Evolutionary conservation across 2,888 invertebrate species (phyloP).

Genomic region (Platycnemis pennipes): DNA sequence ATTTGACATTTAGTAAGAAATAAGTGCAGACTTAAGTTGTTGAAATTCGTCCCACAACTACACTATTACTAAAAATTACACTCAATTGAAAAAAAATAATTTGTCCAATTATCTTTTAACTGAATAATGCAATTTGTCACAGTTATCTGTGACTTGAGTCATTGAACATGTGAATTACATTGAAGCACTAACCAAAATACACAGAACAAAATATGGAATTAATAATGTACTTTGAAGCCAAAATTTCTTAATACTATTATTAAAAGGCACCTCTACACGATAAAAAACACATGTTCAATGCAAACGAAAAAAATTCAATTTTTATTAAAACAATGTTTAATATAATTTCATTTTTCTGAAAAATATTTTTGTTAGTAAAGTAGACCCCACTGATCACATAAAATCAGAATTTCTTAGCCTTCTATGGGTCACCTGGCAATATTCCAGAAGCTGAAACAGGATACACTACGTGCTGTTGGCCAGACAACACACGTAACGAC

Average conservation of each 20-base stretch:
- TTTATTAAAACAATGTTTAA: background rate
- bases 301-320: conserved; percentile 3
- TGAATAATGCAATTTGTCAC: background rate
- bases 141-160: background rate
- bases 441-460: conserved; percentile 67
- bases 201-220: background rate
- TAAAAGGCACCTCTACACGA: conserved; percentile 29
- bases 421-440: conserved; percentile 66
- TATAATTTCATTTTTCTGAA: conserved; percentile 19
- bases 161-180: conserved; percentile 52
- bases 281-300: conserved; percentile 51
- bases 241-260: background rate
- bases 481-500: conserved; percentile 67
- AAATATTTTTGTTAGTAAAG: background rate
- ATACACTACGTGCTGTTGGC: conserved; percentile 68
- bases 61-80: background rate
- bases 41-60: conserved; percentile 49
- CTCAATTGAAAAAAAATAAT: background rate
- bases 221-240: background rate
- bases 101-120: background rate
- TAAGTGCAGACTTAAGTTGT: background rate
- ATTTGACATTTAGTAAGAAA: background rate
- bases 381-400: conserved; percentile 37
- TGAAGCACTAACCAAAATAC: conserved; percentile 22
- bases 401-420: conserved; percentile 63